Evolutionary conservation across 2,797 vertebrate species (phyloP), one percentile per base, ranked within the genome.

Genomic region (Sebastolobus altivelis): DNA sequence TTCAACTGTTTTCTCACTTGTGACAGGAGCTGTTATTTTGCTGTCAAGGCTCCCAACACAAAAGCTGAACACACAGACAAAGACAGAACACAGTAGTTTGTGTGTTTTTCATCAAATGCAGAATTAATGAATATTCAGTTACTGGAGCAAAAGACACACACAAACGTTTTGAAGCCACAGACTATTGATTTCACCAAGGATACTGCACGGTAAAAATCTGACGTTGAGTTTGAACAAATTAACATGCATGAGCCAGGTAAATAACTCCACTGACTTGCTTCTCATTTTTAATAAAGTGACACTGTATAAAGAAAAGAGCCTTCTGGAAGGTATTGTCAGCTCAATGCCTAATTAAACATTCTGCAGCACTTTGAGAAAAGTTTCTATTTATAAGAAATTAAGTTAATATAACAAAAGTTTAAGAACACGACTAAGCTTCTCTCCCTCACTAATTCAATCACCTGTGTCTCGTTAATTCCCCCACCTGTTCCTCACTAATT

Each of bases 131-230:
- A 75, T 18, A 35, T 35, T 37, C 40, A 35, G 20, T 8, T 11
- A 66, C 25, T 5, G 31, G 72, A 33, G 31, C n/a, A 76, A 71
- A 11, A 80, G 1, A 59, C 59, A 59, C 59, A 66, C 37, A 77
- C 65, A 56, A 25, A 49, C 78, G 59, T 60, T 65, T 58, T 38
- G 13, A 71, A 71, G 54, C 62, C 37, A 68, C 61, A 49, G 46
- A 27, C n/a, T 74, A 74, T 75, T 62, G 66, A 76, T 85, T 83
- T 63, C 25, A 69, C 25, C 10, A 37, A 38, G 40, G 66, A 78
- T 67, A 54, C 16, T 16, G 22, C 59, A 52, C 40, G 25, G 73
- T 79, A 72, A 60, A 78, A 68, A 75, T 68, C 31, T 69, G 54
- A 80, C 25, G 11, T 6, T 65, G 72, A 69, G 54, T 69, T 81